Conservation (phyloP, 1,140 invertebrate species). For the Megathymus violae region DNA sequence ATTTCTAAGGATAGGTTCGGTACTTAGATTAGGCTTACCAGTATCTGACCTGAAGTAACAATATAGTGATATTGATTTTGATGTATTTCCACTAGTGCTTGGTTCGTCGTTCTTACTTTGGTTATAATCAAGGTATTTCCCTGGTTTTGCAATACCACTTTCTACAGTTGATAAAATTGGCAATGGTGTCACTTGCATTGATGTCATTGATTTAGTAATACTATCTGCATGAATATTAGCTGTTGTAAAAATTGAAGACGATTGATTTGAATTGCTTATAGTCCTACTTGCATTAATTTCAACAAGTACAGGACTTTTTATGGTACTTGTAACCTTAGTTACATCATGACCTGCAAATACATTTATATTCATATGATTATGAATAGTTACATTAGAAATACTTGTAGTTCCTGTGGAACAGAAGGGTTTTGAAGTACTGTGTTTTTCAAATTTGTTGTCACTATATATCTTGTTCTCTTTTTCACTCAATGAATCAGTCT, state of each 20-base stretch:
- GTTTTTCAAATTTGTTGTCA: slow-evolving; percentile 40
- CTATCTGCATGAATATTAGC: slow-evolving; percentile 74
- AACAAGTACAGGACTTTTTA: slow-evolving; percentile 63
- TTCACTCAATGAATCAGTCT: slow-evolving; percentile 64
- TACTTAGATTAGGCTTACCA: slow-evolving; percentile 1
- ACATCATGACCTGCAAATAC: slow-evolving; percentile 51
- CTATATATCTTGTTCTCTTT: slow-evolving; percentile 42
- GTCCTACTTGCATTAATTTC: slow-evolving; percentile 61
- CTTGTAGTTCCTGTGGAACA: slow-evolving; percentile 25
- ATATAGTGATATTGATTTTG: not conserved
- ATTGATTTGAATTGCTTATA: slow-evolving; percentile 43
- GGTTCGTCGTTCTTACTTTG: not conserved
- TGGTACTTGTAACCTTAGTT: slow-evolving; percentile 38
- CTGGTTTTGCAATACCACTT: slow-evolving; percentile 46
- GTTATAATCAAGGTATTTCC: slow-evolving; percentile 1
- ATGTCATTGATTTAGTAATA: slow-evolving; percentile 67
- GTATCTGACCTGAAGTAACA: not conserved
- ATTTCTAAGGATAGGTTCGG: not conserved
- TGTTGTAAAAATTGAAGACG: slow-evolving; percentile 75
- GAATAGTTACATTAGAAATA: slow-evolving; percentile 37
- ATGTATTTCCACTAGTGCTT: slow-evolving; percentile 2
- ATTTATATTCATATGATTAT: slow-evolving; percentile 72
- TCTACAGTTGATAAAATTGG: slow-evolving; percentile 75
- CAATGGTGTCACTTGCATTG: slow-evolving; percentile 63
- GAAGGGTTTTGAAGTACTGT: slow-evolving; percentile 23